A percentile compares a stretch with the other conserved stretches of the same genome.
Conservation (phyloP, 2,888 invertebrate species). For the Drosophila villosipedis region DNA sequence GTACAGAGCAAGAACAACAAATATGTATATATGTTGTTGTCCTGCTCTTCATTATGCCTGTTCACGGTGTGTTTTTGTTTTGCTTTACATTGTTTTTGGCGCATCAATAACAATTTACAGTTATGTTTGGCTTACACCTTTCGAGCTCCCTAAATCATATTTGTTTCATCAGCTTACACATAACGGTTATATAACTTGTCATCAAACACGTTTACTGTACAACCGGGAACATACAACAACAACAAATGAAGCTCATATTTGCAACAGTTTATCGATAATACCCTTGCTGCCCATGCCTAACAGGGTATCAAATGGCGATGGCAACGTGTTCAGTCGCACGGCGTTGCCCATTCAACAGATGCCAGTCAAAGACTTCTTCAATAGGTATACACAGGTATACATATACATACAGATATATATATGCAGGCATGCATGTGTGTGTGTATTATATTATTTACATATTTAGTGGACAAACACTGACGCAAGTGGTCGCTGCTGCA, state of each 20-base stretch:
- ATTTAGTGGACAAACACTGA: slow-evolving; percentile 51
- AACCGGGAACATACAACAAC: background rate
- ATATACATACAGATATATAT: background rate
- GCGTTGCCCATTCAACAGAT: slow-evolving; percentile 37
- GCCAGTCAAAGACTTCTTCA: slow-evolving; percentile 20
- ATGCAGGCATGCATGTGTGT: background rate
- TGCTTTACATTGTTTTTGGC: background rate
- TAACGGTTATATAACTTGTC: background rate
- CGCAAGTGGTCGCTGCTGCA: slow-evolving; percentile 65
- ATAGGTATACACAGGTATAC: background rate
- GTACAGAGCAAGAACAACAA: background rate
- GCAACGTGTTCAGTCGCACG: slow-evolving; percentile 58
- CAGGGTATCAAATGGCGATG: slow-evolving; percentile 11
- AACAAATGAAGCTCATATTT: no score
- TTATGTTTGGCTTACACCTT: background rate
- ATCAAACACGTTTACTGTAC: no score
- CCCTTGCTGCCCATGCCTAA: background rate
- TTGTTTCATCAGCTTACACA: background rate
- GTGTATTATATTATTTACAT: slow-evolving; percentile 2
- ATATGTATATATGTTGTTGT: background rate
- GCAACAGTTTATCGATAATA: background rate
- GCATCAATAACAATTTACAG: background rate
- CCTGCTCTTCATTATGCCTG: background rate
- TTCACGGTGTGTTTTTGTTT: background rate
- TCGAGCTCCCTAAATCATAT: background rate